Conservation (phyloP, 1,140 invertebrate genomes). For the Brachionus paranguensis region DNA sequence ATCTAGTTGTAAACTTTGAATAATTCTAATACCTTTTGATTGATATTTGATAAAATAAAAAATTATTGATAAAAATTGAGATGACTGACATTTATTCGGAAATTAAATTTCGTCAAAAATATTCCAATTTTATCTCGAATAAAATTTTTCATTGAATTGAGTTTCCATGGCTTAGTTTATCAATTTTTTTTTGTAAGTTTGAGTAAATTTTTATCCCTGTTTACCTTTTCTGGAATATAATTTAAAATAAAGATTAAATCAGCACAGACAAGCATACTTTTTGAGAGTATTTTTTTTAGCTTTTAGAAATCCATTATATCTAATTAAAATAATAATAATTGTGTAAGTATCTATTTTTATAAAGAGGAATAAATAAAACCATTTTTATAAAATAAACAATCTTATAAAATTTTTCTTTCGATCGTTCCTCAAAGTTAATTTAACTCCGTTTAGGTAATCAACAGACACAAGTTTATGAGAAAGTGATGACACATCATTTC, state of each 20-base stretch:
- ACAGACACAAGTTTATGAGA: background rate
- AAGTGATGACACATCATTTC: background rate
- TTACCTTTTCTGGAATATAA: background rate
- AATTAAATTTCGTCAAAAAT: background rate
- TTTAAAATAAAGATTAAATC: background rate
- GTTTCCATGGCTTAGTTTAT: background rate
- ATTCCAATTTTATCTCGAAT: background rate
- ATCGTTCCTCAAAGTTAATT: background rate
- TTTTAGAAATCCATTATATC: background rate
- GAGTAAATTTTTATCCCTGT: background rate
- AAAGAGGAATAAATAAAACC: background rate
- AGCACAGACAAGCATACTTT: background rate
- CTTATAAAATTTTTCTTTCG: background rate
- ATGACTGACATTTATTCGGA: background rate
- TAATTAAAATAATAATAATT: background rate
- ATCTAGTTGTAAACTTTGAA: background rate
- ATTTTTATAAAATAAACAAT: background rate
- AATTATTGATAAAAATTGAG: background rate
- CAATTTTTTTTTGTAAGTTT: background rate
- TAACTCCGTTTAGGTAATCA: background rate
- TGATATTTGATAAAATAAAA: background rate
- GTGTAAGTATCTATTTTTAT: background rate
- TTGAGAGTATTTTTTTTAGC: background rate
- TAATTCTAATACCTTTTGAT: conserved; percentile 3
- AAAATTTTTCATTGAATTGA: background rate